Evolutionary conservation across 2,113 vertebrate species (phyloP).

Genomic region (Myxocyprinus asiaticus): DNA sequence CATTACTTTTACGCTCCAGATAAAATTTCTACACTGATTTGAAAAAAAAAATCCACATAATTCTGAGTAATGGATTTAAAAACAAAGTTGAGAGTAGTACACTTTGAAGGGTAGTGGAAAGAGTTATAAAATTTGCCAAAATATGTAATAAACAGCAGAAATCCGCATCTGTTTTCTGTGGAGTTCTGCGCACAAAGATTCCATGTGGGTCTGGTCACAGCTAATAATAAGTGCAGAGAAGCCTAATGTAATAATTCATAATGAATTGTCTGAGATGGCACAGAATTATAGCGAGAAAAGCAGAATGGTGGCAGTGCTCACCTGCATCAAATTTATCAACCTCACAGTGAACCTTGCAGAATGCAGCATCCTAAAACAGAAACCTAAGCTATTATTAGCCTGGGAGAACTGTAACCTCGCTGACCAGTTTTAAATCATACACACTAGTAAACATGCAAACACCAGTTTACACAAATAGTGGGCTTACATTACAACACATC

Average conservation of each 20-base stretch:
- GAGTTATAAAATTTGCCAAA: too few species aligned
- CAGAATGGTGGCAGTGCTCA: not conserved
- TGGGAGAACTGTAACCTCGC: conserved; percentile 42
- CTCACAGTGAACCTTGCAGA: not conserved
- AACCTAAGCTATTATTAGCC: conserved; percentile 53
- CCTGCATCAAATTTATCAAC: conserved; percentile 36
- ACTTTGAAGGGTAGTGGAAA: too few species aligned
- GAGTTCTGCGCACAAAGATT: too few species aligned
- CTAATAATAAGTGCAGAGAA: not conserved
- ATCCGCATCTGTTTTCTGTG: too few species aligned
- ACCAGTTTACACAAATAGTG: conserved; percentile 5
- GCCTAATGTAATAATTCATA: not conserved
- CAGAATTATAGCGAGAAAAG: not conserved
- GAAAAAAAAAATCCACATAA: not conserved
- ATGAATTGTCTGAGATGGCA: not conserved
- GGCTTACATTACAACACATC: not conserved
- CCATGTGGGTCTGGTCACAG: not conserved
- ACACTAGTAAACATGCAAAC: not conserved
- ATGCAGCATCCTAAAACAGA: conserved; percentile 44
- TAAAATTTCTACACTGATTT: too few species aligned
- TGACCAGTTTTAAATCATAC: conserved; percentile 40
- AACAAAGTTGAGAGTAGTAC: too few species aligned
- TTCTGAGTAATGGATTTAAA: too few species aligned
- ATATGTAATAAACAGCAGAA: too few species aligned
- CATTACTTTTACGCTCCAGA: too few species aligned